A percentile compares a stretch with the other conserved stretches of the same genome.
Conservation (phyloP, 2,113 vertebrate species). For the Condylura cristata region DNA sequence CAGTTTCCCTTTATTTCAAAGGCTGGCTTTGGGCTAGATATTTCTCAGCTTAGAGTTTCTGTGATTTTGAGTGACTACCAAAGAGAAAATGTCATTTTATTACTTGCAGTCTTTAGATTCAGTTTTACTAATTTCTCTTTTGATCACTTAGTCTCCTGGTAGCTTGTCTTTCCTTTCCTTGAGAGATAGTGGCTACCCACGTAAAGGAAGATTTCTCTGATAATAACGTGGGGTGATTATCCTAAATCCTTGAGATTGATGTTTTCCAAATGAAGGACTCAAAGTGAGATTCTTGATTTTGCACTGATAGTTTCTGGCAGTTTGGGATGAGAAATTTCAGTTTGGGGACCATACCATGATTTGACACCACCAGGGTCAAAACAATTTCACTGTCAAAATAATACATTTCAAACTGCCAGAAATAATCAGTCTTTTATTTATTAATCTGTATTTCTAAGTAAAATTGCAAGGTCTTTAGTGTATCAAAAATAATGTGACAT, state of each 20-base stretch:
- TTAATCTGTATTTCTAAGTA: slow-evolving; percentile 60
- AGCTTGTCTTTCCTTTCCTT: neutral
- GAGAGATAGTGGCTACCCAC: slow-evolving; percentile 36
- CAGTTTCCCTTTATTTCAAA: slow-evolving; percentile 30
- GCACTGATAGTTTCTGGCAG: slow-evolving; percentile 51
- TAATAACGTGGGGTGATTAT: slow-evolving; percentile 59
- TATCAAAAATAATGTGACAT: slow-evolving; percentile 64
- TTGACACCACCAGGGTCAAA: slow-evolving; percentile 52
- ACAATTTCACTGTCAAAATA: too few species aligned
- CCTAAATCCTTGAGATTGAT: slow-evolving; percentile 56
- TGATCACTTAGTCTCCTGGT: neutral
- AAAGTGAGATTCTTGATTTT: slow-evolving; percentile 16
- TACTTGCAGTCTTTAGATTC: slow-evolving; percentile 7
- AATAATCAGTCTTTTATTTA: slow-evolving; percentile 30
- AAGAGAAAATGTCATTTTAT: slow-evolving; percentile 40
- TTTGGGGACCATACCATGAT: neutral
- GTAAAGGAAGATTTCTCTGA: slow-evolving; percentile 60
- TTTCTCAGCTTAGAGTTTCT: slow-evolving; percentile 21
- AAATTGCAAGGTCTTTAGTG: slow-evolving; percentile 46
- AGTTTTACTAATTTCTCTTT: slow-evolving; percentile 59
- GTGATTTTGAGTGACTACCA: slow-evolving; percentile 27
- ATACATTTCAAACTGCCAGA: slow-evolving; percentile 34
- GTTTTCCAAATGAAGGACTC: slow-evolving; percentile 48
- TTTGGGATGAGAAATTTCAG: slow-evolving; percentile 66
- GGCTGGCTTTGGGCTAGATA: neutral